Evolutionary conservation across 2,113 vertebrate genomes (phyloP).

Genomic region (Crotalus helleri): DNA sequence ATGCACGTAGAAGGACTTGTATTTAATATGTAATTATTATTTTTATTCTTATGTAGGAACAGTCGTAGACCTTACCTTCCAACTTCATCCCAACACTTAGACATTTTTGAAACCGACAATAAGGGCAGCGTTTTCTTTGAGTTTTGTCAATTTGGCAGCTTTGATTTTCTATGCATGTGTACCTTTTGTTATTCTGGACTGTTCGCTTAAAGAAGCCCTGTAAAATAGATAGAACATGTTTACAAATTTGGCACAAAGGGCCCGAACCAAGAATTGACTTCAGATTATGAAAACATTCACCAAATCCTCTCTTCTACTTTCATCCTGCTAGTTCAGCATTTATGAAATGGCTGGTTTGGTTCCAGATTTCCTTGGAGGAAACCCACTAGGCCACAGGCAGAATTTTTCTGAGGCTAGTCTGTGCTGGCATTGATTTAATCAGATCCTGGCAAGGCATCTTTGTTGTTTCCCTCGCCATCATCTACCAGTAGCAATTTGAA

Average conservation of each 20-base stretch:
- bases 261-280: constrained; percentile 32
- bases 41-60: background rate
- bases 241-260: constrained; percentile 1
- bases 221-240: constrained; percentile 68
- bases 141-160: constrained; percentile 99
- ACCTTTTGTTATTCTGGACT: constrained; percentile 99
- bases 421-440: constrained; percentile 37
- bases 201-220: constrained; percentile 99
- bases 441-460: constrained; percentile 20
- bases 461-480: constrained; percentile 8
- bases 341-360: constrained; percentile 30
- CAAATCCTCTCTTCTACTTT: constrained; percentile 8
- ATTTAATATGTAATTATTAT: background rate
- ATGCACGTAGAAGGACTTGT: background rate
- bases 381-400: constrained; percentile 3
- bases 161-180: constrained; percentile 99
- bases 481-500: background rate
- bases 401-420: constrained; percentile 22
- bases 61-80: constrained; percentile 82
- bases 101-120: constrained; percentile 99
- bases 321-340: constrained; percentile 18
- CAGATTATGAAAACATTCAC: constrained; percentile 38
- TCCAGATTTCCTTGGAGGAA: constrained; percentile 45
- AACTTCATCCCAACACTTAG: constrained; percentile 98
- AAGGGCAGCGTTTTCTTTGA: constrained; percentile 96